phyloP scores from a whole-genome alignment of 2,888 invertebrate species.

The Mythimna impura region DNA sequence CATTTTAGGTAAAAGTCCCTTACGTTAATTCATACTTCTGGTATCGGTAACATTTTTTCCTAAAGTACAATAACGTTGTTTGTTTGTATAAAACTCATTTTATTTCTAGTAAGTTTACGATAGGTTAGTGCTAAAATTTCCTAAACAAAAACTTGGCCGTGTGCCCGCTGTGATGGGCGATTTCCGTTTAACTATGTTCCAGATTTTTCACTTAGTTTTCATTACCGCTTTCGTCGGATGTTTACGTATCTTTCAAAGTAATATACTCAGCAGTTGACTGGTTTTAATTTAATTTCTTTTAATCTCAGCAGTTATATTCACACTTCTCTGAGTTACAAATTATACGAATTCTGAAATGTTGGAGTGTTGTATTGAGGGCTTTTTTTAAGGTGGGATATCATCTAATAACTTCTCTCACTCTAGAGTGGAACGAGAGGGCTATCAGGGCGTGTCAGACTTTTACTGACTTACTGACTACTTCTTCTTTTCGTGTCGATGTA shows the following conservation, averaged over 20 bases:
- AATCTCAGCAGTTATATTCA: not conserved
- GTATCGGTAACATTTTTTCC: not conserved
- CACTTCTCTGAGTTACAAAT: not conserved
- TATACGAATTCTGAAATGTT: not conserved
- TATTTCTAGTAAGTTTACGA: conserved; percentile 16
- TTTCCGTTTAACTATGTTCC: conserved; percentile 10
- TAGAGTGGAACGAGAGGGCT: too few species aligned
- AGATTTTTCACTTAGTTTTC: conserved; percentile 44
- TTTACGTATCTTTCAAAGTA: conserved; percentile 13
- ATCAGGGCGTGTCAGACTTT: too few species aligned
- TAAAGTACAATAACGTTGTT: conserved; percentile 10
- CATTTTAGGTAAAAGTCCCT: too few species aligned
- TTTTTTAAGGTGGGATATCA: too few species aligned
- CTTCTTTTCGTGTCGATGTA: too few species aligned
- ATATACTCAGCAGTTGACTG: not conserved
- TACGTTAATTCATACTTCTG: too few species aligned
- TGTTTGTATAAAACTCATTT: conserved; percentile 25
- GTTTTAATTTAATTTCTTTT: too few species aligned
- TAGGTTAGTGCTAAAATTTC: conserved; percentile 26
- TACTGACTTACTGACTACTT: too few species aligned
- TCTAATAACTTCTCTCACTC: too few species aligned
- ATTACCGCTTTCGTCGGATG: conserved; percentile 11
- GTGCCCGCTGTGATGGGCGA: conserved; percentile 30
- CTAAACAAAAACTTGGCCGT: conserved; percentile 18
- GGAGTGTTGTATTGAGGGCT: not conserved